Evolutionary conservation across 1,140 invertebrate species (phyloP).

Genomic region (Hermetia illucens): DNA sequence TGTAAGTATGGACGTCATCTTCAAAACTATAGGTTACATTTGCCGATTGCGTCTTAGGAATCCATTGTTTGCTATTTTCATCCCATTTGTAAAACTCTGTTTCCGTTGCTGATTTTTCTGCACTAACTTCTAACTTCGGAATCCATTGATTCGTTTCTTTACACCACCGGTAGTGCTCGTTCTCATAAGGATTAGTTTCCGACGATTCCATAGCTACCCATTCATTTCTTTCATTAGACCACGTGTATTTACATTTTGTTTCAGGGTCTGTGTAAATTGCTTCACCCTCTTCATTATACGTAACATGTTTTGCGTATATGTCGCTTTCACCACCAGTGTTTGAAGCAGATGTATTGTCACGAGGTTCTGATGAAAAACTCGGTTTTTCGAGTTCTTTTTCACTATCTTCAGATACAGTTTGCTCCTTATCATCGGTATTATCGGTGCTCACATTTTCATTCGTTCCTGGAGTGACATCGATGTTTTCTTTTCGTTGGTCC

Average conservation of each 20-base stretch:
- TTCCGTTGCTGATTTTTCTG: constrained; percentile 14
- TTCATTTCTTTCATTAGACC: constrained; percentile 42
- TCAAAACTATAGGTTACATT: constrained; percentile 52
- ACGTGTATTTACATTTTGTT: constrained; percentile 49
- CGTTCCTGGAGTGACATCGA: too few relatives aligned
- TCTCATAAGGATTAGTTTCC: constrained; percentile 47
- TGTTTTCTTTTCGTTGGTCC: too few relatives aligned
- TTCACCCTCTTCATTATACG: constrained; percentile 46
- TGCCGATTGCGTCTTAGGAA: constrained; percentile 18
- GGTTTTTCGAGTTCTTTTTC: neutral
- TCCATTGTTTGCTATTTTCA: constrained; percentile 24
- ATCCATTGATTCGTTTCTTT: constrained; percentile 46
- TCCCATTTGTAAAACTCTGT: constrained; percentile 29
- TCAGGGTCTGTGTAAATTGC: constrained; percentile 61
- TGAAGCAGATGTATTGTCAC: neutral
- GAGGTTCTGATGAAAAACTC: too few relatives aligned
- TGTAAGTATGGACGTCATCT: constrained; percentile 65
- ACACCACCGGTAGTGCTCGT: constrained; percentile 54
- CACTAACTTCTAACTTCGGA: constrained; percentile 27
- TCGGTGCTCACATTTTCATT: too few relatives aligned
- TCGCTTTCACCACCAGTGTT: constrained; percentile 8
- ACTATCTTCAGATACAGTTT: neutral
- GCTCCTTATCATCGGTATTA: too few relatives aligned
- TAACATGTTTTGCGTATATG: constrained; percentile 37
- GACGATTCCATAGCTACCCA: constrained; percentile 31